A percentile compares a stretch with the other conserved stretches of the same genome.
These are phyloP conservation scores for Ochotona curzoniae DNA, from an alignment of 2,113 vertebrate species.

Conservation along the genomic window DNA sequence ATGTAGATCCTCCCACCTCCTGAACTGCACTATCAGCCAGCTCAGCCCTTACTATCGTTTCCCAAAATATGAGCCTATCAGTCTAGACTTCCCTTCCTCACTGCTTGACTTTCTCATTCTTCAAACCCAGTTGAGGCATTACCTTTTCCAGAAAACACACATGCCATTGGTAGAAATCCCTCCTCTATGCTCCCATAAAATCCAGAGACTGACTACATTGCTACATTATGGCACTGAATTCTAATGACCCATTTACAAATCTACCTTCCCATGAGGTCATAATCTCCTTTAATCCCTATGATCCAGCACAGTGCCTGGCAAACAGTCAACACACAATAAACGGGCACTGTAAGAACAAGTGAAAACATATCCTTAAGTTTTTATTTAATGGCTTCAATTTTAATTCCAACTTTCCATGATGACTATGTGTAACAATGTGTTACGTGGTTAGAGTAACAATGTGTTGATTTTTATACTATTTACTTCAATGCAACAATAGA, in stretches of 20 bases:
- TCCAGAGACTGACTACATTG: not conserved
- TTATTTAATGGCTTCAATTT: conserved; percentile 55
- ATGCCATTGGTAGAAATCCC: conserved; percentile 26
- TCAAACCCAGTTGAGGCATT: conserved; percentile 11
- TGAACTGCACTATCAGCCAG: not conserved
- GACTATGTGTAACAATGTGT: not conserved
- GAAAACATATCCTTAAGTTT: conserved; percentile 31
- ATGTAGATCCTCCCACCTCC: not conserved
- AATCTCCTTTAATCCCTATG: conserved; percentile 42
- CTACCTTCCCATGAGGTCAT: conserved; percentile 1
- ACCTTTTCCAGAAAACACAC: conserved; percentile 28
- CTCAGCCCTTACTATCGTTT: not conserved
- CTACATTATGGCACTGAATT: conserved; percentile 47
- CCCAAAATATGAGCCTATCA: not conserved
- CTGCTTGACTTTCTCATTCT: conserved; percentile 11
- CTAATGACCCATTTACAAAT: conserved; percentile 55
- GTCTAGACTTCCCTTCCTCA: not conserved
- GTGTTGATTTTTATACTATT: conserved; percentile 41
- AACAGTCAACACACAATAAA: conserved; percentile 45
- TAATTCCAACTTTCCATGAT: conserved; percentile 55
- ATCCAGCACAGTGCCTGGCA: conserved; percentile 27
- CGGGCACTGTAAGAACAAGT: conserved; percentile 7
- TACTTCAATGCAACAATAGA: conserved; percentile 41
- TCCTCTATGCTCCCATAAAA: not conserved
- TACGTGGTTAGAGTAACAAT: not conserved